Evolutionary conservation across 2,797 vertebrate species (phyloP).

Genomic region (Holocentrus rufus): DNA sequence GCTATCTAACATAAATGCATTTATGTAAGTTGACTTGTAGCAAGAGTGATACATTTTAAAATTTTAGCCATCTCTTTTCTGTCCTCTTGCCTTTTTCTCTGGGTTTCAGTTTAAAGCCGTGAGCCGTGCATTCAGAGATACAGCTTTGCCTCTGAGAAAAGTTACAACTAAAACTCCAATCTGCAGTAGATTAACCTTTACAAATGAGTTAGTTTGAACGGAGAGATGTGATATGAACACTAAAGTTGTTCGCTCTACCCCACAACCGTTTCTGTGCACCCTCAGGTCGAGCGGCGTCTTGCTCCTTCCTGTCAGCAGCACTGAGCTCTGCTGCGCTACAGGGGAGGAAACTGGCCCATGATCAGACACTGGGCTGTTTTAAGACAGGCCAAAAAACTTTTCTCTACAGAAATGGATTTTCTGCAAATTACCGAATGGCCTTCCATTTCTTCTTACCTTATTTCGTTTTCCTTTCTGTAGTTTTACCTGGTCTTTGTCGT

Average conservation of each 20-base stretch:
- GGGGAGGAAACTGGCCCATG: background rate
- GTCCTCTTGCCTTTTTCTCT: constrained; percentile 8
- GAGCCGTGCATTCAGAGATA: constrained; percentile 1
- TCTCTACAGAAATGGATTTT: too few species aligned
- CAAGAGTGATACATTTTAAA: too few species aligned
- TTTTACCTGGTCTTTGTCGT: too few species aligned
- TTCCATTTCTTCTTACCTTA: background rate
- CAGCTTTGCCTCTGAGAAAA: constrained; percentile 6
- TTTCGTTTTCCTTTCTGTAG: background rate
- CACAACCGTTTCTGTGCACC: constrained; percentile 17
- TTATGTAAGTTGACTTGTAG: too few species aligned
- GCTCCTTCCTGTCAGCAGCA: constrained; percentile 22
- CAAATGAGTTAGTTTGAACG: constrained; percentile 25
- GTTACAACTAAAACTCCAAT: constrained; percentile 21
- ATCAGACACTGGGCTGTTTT: background rate
- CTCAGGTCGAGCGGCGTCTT: constrained; percentile 23
- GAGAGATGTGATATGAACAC: constrained; percentile 33
- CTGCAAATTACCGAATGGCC: background rate
- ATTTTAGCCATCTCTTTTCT: background rate
- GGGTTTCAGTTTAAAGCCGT: constrained; percentile 10
- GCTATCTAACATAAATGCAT: too few species aligned
- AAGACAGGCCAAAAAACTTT: background rate
- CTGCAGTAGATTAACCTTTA: constrained; percentile 9
- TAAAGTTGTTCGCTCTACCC: background rate
- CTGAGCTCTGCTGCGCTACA: constrained; percentile 1